phyloP scores from a whole-genome alignment of 2,888 invertebrate genomes.

The Hipparchia semele region DNA sequence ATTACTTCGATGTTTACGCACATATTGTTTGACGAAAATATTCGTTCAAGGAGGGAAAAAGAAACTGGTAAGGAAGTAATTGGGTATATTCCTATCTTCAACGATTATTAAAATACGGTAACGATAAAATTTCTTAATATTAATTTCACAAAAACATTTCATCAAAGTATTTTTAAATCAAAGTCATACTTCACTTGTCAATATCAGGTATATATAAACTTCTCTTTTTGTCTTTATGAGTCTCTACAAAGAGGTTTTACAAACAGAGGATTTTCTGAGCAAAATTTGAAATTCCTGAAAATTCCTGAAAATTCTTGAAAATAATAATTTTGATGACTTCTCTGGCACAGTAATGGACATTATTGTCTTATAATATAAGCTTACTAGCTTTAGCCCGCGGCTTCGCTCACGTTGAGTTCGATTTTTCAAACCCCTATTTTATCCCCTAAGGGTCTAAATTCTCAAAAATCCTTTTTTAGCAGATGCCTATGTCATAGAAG shows the following conservation, averaged over 20 bases:
- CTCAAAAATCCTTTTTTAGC: too few relatives aligned
- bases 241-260: neutral
- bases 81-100: too few relatives aligned
- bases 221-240: neutral
- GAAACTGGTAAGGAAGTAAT: too few relatives aligned
- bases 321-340: neutral
- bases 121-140: too few relatives aligned
- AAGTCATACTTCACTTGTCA: neutral
- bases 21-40: slow-evolving; percentile 31
- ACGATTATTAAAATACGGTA: too few relatives aligned
- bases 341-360: neutral
- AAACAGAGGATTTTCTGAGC: neutral
- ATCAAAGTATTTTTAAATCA: slow-evolving; percentile 5
- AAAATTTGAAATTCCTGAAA: too few relatives aligned
- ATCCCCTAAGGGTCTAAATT: too few relatives aligned
- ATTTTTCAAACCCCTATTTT: too few relatives aligned
- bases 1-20: slow-evolving; percentile 49
- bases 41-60: neutral
- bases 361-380: neutral
- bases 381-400: too few relatives aligned
- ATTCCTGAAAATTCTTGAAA: too few relatives aligned
- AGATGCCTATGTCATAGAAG: too few relatives aligned
- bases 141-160: neutral
- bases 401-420: too few relatives aligned
- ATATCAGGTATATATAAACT: neutral